Base-by-base conservation (phyloP, 2,888 invertebrate genomes). In the Encarsia formosa region DNA sequence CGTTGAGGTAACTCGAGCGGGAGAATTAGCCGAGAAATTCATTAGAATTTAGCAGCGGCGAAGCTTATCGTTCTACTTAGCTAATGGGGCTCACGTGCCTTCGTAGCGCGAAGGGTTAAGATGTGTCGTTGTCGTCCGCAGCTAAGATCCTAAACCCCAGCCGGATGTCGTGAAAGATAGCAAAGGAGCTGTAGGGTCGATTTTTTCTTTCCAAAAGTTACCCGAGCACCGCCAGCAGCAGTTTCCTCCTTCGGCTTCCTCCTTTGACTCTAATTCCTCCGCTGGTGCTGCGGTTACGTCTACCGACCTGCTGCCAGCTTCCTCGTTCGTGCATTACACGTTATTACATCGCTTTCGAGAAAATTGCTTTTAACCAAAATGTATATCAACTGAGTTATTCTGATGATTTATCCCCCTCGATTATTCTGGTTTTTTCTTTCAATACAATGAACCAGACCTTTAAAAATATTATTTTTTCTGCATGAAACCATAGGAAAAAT, bases 21-120 rank as follows among this genome's bases (percentile, higher is more conserved):
- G 54, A n/a, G n/a, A 57, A 57, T 57, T 60, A 54, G 56, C 51
- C 56, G 56, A 45, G 54, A 58, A 60, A 60, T 59, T 60, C 60
- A 60, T 59, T 60, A 59, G 52, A 60, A 60, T 56, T 59, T 60
- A 55, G 42, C 53, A 26, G 6, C 8, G 26, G 53, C 48, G 46
- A 57, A 55, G 57, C 54, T 56, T 54, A 58, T 56, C 56, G 57
- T 47, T 56, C 47, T 57, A 56, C 57, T 59, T 56, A 52, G 56
- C 54, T 59, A 54, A 57, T 55, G 43, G 26, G 26, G 49, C 45
- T 47, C 49, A 47, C 46, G 42, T 41, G 46, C 26, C 29, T 18
- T 13, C 24, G 23, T 9, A 34, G 15, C 8, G 32, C 24, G 45
- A 54, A 47, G 49, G 49, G 43, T 50, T 50, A 18, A 29, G n/a